Evolutionary conservation across 2,888 invertebrate genomes (phyloP), one percentile per base, ranked within the genome.

Genomic region (Horisme vitalbata): DNA sequence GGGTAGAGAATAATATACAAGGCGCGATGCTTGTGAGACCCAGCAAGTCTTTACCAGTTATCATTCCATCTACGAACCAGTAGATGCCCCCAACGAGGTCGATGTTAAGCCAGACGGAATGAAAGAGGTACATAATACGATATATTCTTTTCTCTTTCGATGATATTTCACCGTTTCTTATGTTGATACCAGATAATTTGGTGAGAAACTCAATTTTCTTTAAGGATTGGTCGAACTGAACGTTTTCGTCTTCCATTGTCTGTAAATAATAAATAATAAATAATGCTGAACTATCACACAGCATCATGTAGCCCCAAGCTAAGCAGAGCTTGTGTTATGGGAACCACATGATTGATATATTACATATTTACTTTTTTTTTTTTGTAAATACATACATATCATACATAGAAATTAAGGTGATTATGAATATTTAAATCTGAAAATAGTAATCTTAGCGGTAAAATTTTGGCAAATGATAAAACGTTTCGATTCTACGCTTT

Each of bases 1-100:
- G 45, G 1, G 55, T 49, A 21, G 61, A 64, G 1, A 70, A 24
- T 0, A 54, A 55, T 1, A 78, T 53, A 27, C 81, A 79, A 0
- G 82, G 82, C 0, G 72, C 64, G 0, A 60, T 57, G 27, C 65
- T 73, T 0, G 78, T 77, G 0, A 80, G 31, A 13, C 63, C 61
- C 0, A 61, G 59, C 2, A 81, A 71, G 4, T 58, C 67, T 41
- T 68, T 66, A 0, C 71, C 73, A 1, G 52, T 56, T 0, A 12
- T 10, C 0, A 74, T 53, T 0, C 71, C 74, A 5, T 59, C 45
- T 27, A 68, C 45, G 5, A 80, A 66, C 66, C 66, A 76, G 1
- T 49, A 52, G 2, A 79, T 32, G 0, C 57, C 71, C 0, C 79
- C 79, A 0, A 46, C 4, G 0, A 72, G 14, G 11, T 73, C 78